A percentile compares a stretch with the other conserved stretches of the same genome.
These are phyloP conservation scores for Craterocephalus amniculus DNA, from an alignment of 2,797 vertebrate genomes.

Conservation along the genomic window DNA sequence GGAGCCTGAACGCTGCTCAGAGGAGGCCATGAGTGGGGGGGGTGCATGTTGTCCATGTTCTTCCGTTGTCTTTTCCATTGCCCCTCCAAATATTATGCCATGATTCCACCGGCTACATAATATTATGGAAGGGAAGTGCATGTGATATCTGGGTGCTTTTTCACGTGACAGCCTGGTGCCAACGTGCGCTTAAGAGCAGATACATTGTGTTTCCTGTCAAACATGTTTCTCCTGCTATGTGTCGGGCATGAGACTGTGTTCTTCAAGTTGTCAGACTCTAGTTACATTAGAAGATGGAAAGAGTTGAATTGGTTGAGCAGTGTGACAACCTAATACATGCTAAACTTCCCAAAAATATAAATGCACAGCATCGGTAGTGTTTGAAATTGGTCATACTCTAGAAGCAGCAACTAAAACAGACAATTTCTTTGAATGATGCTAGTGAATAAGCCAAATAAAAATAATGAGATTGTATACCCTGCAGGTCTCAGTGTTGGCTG, in stretches of 20 bases:
- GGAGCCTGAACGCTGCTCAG: conserved; percentile 53
- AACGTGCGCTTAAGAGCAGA: conserved; percentile 1
- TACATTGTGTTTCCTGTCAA: conserved; percentile 14
- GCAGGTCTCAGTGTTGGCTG: too few species aligned
- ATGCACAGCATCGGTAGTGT: too few species aligned
- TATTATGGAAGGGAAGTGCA: conserved; percentile 70
- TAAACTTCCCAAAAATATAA: too few species aligned
- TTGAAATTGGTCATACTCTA: too few species aligned
- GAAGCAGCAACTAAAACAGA: too few species aligned
- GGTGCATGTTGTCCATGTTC: conserved; percentile 57
- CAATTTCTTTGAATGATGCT: too few species aligned
- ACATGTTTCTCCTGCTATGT: conserved; percentile 11
- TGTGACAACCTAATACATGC: background rate
- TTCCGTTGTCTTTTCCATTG: conserved; percentile 69
- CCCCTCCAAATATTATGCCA: conserved; percentile 69
- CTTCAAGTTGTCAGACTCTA: background rate
- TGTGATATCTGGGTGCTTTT: conserved; percentile 40
- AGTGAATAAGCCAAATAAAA: too few species aligned
- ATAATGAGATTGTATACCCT: too few species aligned
- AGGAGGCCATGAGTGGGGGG: conserved; percentile 4
- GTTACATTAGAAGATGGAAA: background rate
- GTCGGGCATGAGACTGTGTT: background rate
- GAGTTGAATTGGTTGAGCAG: background rate
- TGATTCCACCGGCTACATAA: conserved; percentile 73
- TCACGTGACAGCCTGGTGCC: conserved; percentile 26